Conservation (phyloP, 1,140 invertebrate species). For the Zophobas atratus region DNA sequence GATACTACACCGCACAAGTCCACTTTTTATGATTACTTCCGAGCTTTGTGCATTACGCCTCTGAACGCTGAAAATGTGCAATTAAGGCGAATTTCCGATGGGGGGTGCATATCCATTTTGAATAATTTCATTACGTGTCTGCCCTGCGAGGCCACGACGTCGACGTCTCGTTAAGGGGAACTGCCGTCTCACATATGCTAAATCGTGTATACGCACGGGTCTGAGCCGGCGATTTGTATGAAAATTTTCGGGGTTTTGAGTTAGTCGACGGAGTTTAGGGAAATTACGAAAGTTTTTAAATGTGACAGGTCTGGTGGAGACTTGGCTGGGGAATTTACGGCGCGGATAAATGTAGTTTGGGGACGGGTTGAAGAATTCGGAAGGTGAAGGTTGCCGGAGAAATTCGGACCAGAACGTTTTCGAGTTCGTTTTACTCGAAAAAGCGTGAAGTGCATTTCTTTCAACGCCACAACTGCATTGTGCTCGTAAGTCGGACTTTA, state of each 20-base stretch:
- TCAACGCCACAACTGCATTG: no score
- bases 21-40: constrained; percentile 46
- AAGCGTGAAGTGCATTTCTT: no score
- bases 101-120: neutral
- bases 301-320: neutral
- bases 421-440: no score
- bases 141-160: neutral
- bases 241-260: constrained; percentile 23
- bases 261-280: constrained; percentile 16
- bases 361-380: neutral
- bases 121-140: constrained; percentile 6
- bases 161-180: neutral
- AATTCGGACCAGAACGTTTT: no score
- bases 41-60: constrained; percentile 4
- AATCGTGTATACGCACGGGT: neutral
- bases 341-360: neutral
- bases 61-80: neutral
- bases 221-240: constrained; percentile 35
- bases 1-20: constrained; percentile 44
- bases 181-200: constrained; percentile 24
- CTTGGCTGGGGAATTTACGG: no score
- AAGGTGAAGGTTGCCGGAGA: no score
- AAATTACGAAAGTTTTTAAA: constrained; percentile 32
- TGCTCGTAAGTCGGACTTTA: no score
- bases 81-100: neutral